Evolutionary conservation across 2,797 vertebrate genomes (phyloP), one percentile per base, ranked within the genome.

Genomic region (Parauchenoglanis ngamensis): DNA sequence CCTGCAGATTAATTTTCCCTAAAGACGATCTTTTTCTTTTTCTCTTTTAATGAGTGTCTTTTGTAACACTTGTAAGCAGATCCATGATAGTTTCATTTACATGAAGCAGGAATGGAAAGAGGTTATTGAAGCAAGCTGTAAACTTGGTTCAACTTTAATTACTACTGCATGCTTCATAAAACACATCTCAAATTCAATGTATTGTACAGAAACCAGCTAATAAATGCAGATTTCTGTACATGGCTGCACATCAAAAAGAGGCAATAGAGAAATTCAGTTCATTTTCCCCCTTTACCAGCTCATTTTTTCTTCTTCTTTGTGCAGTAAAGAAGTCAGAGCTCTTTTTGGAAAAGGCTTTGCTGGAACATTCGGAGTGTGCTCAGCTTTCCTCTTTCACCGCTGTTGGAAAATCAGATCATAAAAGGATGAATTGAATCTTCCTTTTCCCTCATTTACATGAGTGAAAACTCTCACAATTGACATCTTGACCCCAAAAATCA

Each of bases 1-100:
- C 8, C 73, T 31, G 52, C n/a, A 31, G 52, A 76, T 76, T 87
- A 31, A 90, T 63, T 85, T 84, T 73, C 68, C 68, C 81, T 85
- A 46, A 85, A 88, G 77, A 84, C 81, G 59, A 73, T 65, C 21
- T 67, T 83, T 28, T 63, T 8, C 5, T 23, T 28, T 72, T 78
- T 44, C 75, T 54, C 4, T 59, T 82, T 59, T 68, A 86, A 84
- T 35, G 4, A 63, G 13, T 28, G 35, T 63, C 78, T 61, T 81
- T 81, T 44, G 54, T n/a, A 44, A 63, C 21, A 81, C 56, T 61
- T n/a, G 78, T 61, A 61, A 61, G 78, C 78, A 44, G 40, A 17
- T 12, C 35, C 28, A 79, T n/a, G 13, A 80, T 61, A 81, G 21
- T 63, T 40, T 40, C 35, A 63, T 63, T 81, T 63, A n/a, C 23